phyloP scores from a whole-genome alignment of 2,888 invertebrate genomes.

The Ennomos erosarius region DNA sequence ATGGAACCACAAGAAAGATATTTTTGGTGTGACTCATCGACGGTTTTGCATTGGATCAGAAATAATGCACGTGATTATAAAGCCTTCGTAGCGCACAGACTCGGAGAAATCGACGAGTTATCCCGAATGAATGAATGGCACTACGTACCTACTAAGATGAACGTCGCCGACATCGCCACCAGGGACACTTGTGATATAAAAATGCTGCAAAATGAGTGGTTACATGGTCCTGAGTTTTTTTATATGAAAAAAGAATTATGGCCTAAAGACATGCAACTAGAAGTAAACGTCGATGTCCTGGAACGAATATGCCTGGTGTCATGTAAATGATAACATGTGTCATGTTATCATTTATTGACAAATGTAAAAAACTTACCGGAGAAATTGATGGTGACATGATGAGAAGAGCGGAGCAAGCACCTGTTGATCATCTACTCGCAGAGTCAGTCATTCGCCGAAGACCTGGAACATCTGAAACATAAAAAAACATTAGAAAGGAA shows the following conservation, averaged over 20 bases:
- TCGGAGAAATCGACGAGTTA: slow-evolving; percentile 41
- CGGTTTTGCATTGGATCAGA: too few species aligned
- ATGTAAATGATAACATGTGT: too few species aligned
- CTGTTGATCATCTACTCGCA: neutral
- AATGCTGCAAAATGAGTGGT: slow-evolving; percentile 15
- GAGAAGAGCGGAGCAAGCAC: neutral
- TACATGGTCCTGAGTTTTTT: slow-evolving; percentile 22
- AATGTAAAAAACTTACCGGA: slow-evolving; percentile 1
- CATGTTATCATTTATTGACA: slow-evolving; percentile 14
- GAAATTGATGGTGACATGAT: neutral
- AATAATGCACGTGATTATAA: too few species aligned
- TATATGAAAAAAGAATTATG: neutral
- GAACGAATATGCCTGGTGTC: too few species aligned
- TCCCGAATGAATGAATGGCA: slow-evolving; percentile 40
- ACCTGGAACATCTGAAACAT: slow-evolving; percentile 6
- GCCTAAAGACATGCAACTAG: neutral
- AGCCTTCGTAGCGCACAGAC: too few species aligned
- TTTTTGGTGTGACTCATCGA: too few species aligned
- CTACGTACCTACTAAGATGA: slow-evolving; percentile 42
- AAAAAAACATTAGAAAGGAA: slow-evolving; percentile 1
- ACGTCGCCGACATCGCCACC: slow-evolving; percentile 38
- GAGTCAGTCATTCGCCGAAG: neutral
- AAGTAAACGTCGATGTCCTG: neutral
- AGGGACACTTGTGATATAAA: slow-evolving; percentile 4
- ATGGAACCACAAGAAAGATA: too few species aligned